A percentile compares a stretch with the other conserved stretches of the same genome.
phyloP scores from a whole-genome alignment of 2,113 vertebrate genomes.

The Melanerpes formicivorus region DNA sequence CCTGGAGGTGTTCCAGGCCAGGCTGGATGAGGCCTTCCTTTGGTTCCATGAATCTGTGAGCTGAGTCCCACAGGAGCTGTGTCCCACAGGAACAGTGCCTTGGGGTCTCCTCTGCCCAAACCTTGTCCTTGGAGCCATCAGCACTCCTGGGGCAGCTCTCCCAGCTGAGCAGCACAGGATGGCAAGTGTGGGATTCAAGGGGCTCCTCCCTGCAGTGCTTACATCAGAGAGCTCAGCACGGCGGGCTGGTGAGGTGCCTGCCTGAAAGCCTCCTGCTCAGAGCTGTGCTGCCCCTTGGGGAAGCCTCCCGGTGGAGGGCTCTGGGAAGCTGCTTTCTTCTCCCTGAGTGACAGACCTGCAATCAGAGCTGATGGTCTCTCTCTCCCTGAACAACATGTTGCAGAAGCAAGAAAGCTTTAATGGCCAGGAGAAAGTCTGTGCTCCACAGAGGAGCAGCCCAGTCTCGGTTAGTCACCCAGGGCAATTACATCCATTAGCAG shows the following conservation, averaged over 20 bases:
- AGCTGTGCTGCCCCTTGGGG: background rate
- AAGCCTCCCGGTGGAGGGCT: conserved; percentile 7
- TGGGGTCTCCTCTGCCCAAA: background rate
- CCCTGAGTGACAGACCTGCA: conserved; percentile 2
- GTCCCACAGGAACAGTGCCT: background rate
- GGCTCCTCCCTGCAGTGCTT: background rate
- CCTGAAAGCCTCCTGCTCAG: background rate
- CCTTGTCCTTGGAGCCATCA: background rate
- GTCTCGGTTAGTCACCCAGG: conserved; percentile 40
- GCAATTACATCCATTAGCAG: conserved; percentile 14
- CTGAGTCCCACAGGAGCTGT: background rate
- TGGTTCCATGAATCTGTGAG: background rate
- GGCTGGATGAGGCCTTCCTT: too few species aligned
- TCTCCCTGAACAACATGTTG: background rate
- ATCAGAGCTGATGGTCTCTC: conserved; percentile 26
- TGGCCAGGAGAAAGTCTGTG: conserved; percentile 9
- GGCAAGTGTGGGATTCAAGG: background rate
- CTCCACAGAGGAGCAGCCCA: conserved; percentile 40
- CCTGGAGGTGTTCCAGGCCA: too few species aligned
- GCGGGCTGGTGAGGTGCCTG: background rate
- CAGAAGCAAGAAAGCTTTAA: conserved; percentile 9
- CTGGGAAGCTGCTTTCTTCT: conserved; percentile 14
- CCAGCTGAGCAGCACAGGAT: background rate
- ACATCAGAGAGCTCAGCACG: background rate
- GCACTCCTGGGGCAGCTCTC: background rate